Percentiles rank a stretch among this genome's conserved stretches.
phyloP scores from a whole-genome alignment of 2,113 vertebrate genomes.

The Eurystomus gularis region DNA sequence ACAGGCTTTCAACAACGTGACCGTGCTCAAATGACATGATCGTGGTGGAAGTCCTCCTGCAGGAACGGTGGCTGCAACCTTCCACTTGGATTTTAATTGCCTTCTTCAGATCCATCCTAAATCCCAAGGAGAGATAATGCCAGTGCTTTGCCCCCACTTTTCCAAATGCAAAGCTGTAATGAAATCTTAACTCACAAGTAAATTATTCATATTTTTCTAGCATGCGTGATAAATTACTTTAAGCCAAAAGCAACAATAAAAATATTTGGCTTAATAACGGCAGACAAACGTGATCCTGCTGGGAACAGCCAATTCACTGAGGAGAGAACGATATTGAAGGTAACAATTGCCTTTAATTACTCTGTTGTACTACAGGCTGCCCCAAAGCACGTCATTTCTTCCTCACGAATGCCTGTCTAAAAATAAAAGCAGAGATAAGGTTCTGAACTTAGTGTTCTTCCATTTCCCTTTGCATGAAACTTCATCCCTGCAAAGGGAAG shows the following conservation, averaged over 20 bases:
- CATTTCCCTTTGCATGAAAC: neutral
- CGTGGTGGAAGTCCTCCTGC: neutral
- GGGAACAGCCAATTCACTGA: neutral
- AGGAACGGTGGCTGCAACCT: neutral
- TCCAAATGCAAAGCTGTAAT: neutral
- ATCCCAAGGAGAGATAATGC: neutral
- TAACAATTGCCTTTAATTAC: neutral
- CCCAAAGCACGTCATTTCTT: neutral
- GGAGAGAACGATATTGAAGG: neutral
- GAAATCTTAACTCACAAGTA: neutral
- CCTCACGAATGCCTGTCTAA: neutral
- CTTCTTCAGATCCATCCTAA: neutral
- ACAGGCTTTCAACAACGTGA: neutral
- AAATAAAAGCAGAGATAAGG: neutral
- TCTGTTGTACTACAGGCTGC: neutral
- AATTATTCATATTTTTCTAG: neutral
- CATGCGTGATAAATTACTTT: neutral
- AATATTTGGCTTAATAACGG: neutral
- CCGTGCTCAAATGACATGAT: rapidly evolving
- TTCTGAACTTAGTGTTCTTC: neutral
- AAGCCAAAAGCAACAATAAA: neutral
- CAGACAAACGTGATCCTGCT: neutral
- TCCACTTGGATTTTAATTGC: neutral
- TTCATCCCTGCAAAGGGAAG: neutral
- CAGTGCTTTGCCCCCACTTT: neutral